Percentiles rank a stretch among this genome's conserved stretches.
Conservation (phyloP, 2,888 invertebrate species). For the Podabrus alpinus region DNA sequence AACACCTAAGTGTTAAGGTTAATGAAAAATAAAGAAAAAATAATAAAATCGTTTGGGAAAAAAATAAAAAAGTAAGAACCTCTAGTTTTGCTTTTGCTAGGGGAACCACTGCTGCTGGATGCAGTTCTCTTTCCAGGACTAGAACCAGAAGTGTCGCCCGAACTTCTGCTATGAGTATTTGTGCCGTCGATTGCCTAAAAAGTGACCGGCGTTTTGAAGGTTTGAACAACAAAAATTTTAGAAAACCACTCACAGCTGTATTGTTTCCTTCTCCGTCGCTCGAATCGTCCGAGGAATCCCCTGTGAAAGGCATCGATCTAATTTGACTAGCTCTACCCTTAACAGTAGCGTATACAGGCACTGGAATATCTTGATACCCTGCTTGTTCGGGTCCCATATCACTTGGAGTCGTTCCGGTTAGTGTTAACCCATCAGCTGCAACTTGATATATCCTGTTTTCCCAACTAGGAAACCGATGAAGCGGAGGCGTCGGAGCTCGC, state of each 20-base stretch:
- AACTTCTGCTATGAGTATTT: constrained; percentile 80
- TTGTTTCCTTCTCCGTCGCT: constrained; percentile 83
- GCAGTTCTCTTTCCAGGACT: constrained; percentile 77
- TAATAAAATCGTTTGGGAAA: constrained; percentile 32
- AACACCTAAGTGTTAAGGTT: constrained; percentile 57
- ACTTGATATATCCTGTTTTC: constrained; percentile 95
- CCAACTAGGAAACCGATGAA: constrained; percentile 82
- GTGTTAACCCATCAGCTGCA: constrained; percentile 62
- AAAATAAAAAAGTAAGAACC: constrained; percentile 59
- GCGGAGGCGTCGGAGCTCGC: constrained; percentile 83
- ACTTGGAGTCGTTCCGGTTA: constrained; percentile 54
- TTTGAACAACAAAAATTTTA: constrained; percentile 17
- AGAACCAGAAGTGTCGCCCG: constrained; percentile 82
- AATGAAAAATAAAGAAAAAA: constrained; percentile 34
- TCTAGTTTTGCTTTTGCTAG: constrained; percentile 79
- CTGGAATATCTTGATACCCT: constrained; percentile 87
- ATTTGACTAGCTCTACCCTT: constrained; percentile 97
- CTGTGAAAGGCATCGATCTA: constrained; percentile 92
- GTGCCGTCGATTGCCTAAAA: constrained; percentile 52
- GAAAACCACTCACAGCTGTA: constrained; percentile 47
- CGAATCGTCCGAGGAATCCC: constrained; percentile 92
- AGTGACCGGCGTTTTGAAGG: neutral
- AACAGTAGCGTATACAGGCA: constrained; percentile 94
- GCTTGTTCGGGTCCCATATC: constrained; percentile 60
- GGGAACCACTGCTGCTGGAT: constrained; percentile 76